A percentile compares a stretch with the other conserved stretches of the same genome.
Conservation (phyloP, 2,113 vertebrate species). For the Pituophis catenifer region DNA sequence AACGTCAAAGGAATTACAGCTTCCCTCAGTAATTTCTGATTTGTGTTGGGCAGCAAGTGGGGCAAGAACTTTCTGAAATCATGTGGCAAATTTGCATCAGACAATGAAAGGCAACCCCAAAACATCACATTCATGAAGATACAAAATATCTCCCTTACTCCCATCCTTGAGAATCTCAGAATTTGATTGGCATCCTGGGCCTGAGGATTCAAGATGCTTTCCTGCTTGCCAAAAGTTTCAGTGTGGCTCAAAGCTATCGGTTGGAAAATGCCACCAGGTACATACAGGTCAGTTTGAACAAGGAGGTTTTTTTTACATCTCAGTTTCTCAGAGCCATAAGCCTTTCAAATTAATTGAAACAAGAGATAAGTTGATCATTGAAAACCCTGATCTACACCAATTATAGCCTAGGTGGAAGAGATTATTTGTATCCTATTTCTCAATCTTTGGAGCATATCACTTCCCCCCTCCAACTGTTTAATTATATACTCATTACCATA, state of each 20-base stretch:
- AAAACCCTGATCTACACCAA: background rate
- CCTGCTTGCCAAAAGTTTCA: background rate
- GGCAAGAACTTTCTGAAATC: background rate
- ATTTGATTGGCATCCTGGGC: background rate
- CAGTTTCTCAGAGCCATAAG: background rate
- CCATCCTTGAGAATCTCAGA: background rate
- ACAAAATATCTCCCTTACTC: background rate
- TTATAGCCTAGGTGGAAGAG: background rate
- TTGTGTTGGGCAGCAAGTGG: background rate
- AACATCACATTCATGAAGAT: background rate
- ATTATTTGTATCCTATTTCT: constrained; percentile 31
- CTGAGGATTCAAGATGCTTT: background rate
- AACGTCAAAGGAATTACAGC: background rate
- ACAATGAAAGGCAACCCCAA: background rate
- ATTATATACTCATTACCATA: constrained; percentile 17
- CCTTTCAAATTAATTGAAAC: background rate
- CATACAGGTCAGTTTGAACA: background rate
- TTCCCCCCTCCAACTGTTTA: background rate
- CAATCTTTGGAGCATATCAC: background rate
- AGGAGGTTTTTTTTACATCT: background rate
- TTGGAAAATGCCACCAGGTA: background rate
- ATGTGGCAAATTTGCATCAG: background rate
- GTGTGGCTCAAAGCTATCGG: background rate
- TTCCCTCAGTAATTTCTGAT: background rate
- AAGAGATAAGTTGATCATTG: background rate